A percentile compares a stretch with the other conserved stretches of the same genome.
phyloP scores from a whole-genome alignment of 2,888 invertebrate species.

The Tholera decimalis region DNA sequence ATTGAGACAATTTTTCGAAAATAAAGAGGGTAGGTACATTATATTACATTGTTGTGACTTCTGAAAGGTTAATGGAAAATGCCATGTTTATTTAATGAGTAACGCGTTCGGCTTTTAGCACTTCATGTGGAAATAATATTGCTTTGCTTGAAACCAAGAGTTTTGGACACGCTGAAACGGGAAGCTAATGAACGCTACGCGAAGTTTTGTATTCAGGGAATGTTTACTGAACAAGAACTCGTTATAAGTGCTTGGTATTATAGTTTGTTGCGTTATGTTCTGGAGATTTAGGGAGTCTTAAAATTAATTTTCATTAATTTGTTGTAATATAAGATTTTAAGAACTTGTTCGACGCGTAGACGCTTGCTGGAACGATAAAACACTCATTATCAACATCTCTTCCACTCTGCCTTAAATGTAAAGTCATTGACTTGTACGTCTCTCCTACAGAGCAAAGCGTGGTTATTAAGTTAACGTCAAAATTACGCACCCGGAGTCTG shows the following conservation, averaged over 20 bases:
- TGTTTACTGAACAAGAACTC: constrained; percentile 13
- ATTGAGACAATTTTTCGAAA: constrained; percentile 19
- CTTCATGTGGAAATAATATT: constrained; percentile 35
- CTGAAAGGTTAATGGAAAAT: constrained; percentile 43
- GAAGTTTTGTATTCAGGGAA: constrained; percentile 25
- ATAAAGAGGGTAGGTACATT: constrained; percentile 12
- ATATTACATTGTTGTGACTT: constrained; percentile 43
- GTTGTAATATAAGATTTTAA: background rate
- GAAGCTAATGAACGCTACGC: constrained; percentile 2
- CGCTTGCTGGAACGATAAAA: no score
- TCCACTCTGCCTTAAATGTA: no score
- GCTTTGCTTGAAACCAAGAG: constrained; percentile 20
- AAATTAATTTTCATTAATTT: background rate
- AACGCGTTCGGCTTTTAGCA: constrained; percentile 39
- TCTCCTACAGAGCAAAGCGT: no score
- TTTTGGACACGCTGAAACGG: constrained; percentile 20
- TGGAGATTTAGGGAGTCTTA: background rate
- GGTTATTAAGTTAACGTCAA: no score
- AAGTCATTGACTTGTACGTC: no score
- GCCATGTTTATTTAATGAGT: constrained; percentile 52
- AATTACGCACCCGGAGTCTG: no score
- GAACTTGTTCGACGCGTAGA: no score
- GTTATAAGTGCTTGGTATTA: background rate
- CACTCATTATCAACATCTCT: no score
- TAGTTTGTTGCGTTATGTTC: background rate